Conservation (phyloP, 1,140 invertebrate species). For the Drosophila pseudoobscura region DNA sequence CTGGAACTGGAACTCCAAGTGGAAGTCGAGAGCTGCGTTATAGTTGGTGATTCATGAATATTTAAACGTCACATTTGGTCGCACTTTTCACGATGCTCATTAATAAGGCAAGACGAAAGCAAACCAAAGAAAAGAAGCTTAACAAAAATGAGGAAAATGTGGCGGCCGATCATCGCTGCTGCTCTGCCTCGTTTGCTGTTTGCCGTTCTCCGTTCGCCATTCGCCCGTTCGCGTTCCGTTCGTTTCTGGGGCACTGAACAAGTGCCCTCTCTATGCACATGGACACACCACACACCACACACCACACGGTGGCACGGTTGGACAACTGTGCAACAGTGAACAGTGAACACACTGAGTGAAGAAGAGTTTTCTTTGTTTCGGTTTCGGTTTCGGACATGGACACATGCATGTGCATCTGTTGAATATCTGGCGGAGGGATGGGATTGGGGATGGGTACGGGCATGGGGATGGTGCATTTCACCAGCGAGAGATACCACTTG, state of each 20-base stretch:
- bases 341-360: too few species aligned
- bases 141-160: constrained; percentile 75
- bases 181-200: constrained; percentile 28
- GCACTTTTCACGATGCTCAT: constrained; percentile 83
- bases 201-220: constrained; percentile 6
- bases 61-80: constrained; percentile 83
- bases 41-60: constrained; percentile 80
- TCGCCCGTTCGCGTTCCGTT: constrained; percentile 50
- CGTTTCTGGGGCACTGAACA: constrained; percentile 79
- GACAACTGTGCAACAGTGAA: constrained; percentile 51
- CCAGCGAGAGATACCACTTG: constrained; percentile 57
- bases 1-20: background rate
- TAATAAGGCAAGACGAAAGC: constrained; percentile 66
- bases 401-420: constrained; percentile 73
- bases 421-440: constrained; percentile 36
- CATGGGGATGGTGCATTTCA: constrained; percentile 43
- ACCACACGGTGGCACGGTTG: constrained; percentile 59
- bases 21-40: constrained; percentile 48
- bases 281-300: constrained; percentile 32
- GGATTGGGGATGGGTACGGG: constrained; percentile 17
- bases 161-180: constrained; percentile 70
- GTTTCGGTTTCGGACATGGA: constrained; percentile 71
- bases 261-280: constrained; percentile 78
- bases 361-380: constrained; percentile 77
- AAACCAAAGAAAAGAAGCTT: constrained; percentile 4